Base-by-base conservation (phyloP, 2,113 vertebrate genomes). In the Monarcha castaneiventris region DNA sequence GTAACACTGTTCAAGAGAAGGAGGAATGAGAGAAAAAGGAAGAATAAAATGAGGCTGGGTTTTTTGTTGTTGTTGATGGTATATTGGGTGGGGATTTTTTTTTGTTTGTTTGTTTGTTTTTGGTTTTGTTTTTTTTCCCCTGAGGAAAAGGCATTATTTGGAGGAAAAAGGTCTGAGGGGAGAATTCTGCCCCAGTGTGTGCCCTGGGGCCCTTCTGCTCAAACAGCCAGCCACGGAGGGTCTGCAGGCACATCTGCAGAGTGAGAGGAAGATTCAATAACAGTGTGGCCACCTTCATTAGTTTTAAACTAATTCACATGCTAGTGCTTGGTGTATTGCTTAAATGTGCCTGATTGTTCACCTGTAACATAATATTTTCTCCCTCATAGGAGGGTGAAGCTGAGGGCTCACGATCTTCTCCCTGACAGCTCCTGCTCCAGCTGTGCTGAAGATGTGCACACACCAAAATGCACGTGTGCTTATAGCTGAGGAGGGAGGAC, bases 291-390 rank as follows among this genome's bases (percentile, higher is more conserved):
- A 48, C 51, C 68, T 93, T 84, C 3, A 25, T 81, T 94, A 93
- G 23, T 66, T 85, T 87, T 76, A 84, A 92, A 91, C 48, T 81
- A 84, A 90, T 93, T 86, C 52, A 55, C 1, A 0, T 63, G 83
- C 35, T 89, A 64, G 32, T 44, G 39, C 55, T 90, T 15, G 52
- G 18, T 35, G 6, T 86, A 48, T 90, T 90, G 67, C 80, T 90
- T 87, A 86, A 84, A 84, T 78, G 62, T 52, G 91, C 44, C 79
- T 58, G 37, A 52, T 71, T 89, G 86, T 81, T 89, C 83, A 67
- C 87, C 76, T 92, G 64, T 71, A 87, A 63, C 48, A 71, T 43
- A 87, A 46, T 46, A 41, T 80, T 90, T 93, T 46, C 59, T 49
- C 58, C 39, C 35, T 84, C 30, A 6, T 1, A 74, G 66, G 14